These are phyloP conservation scores for Drosophila oshimai DNA, from an alignment of 1,140 invertebrate genomes.

Conservation along the genomic window DNA sequence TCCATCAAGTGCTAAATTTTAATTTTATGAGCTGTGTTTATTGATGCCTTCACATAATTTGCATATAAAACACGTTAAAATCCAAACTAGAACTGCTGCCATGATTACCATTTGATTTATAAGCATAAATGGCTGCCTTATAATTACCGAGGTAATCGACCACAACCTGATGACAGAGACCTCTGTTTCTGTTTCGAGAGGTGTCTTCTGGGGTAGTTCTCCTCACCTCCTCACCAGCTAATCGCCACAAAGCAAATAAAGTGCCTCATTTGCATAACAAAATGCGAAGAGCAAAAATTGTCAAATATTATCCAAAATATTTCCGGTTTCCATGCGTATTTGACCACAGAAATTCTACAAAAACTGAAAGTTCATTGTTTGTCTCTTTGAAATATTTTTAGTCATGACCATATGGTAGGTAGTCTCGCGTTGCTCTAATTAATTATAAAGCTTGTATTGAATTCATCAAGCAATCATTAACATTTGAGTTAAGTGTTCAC, in stretches of 20 bases:
- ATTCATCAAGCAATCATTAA: conserved; percentile 16
- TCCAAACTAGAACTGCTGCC: conserved; percentile 13
- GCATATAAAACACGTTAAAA: conserved; percentile 33
- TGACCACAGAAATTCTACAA: conserved; percentile 16
- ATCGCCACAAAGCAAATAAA: conserved; percentile 47
- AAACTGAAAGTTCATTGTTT: conserved; percentile 20
- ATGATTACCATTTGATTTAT: conserved; percentile 29
- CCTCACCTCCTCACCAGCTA: conserved; percentile 3
- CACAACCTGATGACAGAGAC: conserved; percentile 14
- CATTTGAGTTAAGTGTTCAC: conserved; percentile 12
- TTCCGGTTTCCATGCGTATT: conserved; percentile 34
- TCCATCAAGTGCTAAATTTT: conserved; percentile 32
- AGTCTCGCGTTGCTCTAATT: conserved; percentile 16
- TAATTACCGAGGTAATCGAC: conserved; percentile 25
- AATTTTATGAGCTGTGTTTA: conserved; percentile 36
- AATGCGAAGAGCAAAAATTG: conserved; percentile 30
- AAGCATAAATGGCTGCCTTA: conserved; percentile 22
- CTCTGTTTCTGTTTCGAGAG: conserved; percentile 1
- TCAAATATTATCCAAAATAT: conserved; percentile 43
- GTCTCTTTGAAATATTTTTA: conserved; percentile 27
- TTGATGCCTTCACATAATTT: conserved; percentile 39
- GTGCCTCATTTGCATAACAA: conserved; percentile 57
- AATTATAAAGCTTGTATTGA: conserved; percentile 19
- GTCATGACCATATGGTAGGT: conserved; percentile 15
- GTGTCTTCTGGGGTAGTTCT: conserved; percentile 17